Base-by-base conservation (phyloP, 2,888 invertebrate genomes). In the Dascillus cervinus region DNA sequence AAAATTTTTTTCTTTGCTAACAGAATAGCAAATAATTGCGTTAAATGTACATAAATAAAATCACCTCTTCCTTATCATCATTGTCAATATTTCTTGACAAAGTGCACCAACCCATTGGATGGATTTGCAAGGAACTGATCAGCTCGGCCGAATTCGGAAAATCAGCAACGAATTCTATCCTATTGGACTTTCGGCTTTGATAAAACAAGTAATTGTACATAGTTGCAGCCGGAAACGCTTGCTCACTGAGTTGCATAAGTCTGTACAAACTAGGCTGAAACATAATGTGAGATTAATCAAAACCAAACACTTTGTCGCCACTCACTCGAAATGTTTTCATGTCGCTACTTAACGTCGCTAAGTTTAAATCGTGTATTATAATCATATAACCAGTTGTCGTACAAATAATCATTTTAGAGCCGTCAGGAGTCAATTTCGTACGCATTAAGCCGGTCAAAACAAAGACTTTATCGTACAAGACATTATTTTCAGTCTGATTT, bases 131-230 rank as follows among this genome's bases (percentile, higher is more conserved):
- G 2, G 92, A 88, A 46, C 89, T 85, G 41, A 95, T 86, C 32
- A 90, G 85, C 62, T 91, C 89, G 0, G 92, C 91, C 41, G 89
- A 86, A 56, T 91, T 86, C 0, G 92, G 91, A 64, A 94, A 94
- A 67, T 95, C 95, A 1, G 84, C 80, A 8, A 95, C 77, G 53
- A 94, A 80, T 64, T 95, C 94, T 3, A 94, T 79, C 22, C 92
- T 72, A 64, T 95, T 95, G 47, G 82, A 73, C 48, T 73, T 75
- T 29, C 86, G 74, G 29, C 70, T 71, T 24, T 72, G 70, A 19
- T 81, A 79, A 59, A 94, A 94, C 26, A 92, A 69, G 55, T 85
- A 79, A 54, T 88, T 89, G 56, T 79, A 89, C 60, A 76, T 77
- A 1, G 82, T 81, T 3, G 84, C 86, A 27, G 82, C 76, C 1